Evolutionary conservation across 2,888 invertebrate genomes (phyloP).

Genomic region (Polydrusus pterygomalis): DNA sequence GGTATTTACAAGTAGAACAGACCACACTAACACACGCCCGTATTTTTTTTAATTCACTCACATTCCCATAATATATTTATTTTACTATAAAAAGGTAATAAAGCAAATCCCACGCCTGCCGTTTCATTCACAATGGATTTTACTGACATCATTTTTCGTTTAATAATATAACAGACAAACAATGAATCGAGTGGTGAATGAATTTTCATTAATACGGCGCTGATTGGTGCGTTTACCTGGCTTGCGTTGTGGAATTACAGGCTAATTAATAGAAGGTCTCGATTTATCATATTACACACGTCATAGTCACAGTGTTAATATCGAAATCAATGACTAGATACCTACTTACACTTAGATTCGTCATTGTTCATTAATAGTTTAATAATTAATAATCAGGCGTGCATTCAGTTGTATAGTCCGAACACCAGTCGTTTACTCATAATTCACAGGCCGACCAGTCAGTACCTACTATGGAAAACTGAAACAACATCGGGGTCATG

Average conservation of each 20-base stretch:
- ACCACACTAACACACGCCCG: slow-evolving; percentile 28
- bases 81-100: slow-evolving; percentile 48
- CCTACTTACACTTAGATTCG: too few species aligned
- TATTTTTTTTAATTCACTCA: slow-evolving; percentile 32
- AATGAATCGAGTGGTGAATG: slow-evolving; percentile 44
- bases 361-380: neutral
- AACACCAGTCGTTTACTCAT: too few species aligned
- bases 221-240: slow-evolving; percentile 22
- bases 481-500: too few species aligned
- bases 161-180: slow-evolving; percentile 28
- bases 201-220: slow-evolving; percentile 25
- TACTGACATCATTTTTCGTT: slow-evolving; percentile 43
- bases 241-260: neutral
- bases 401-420: too few species aligned
- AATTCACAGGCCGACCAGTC: too few species aligned
- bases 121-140: slow-evolving; percentile 45
- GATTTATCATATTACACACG: neutral
- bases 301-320: neutral
- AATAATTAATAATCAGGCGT: too few species aligned
- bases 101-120: slow-evolving; percentile 33
- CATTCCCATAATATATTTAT: slow-evolving; percentile 47
- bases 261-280: neutral
- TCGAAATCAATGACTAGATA: neutral
- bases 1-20: slow-evolving; percentile 42
- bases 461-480: too few species aligned